phyloP scores from a whole-genome alignment of 2,888 invertebrate genomes.

The Meganola albula region DNA sequence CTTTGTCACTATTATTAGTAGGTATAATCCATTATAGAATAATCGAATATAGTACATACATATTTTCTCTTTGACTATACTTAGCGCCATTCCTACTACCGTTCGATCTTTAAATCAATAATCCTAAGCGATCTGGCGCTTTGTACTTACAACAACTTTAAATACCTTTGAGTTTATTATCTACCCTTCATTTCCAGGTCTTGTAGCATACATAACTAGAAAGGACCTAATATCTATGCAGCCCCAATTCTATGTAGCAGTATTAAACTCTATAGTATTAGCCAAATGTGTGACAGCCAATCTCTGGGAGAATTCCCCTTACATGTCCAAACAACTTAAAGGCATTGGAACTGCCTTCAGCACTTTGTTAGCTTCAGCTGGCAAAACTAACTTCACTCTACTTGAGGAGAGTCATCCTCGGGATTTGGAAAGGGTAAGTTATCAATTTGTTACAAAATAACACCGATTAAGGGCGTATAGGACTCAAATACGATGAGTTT shows the following conservation, averaged over 20 bases:
- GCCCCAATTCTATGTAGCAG: conserved; percentile 64
- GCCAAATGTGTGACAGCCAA: conserved; percentile 82
- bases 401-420: conserved; percentile 82
- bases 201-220: conserved; percentile 76
- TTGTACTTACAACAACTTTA: too few relatives aligned
- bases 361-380: conserved; percentile 79
- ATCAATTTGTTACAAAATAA: neutral
- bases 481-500: too few relatives aligned
- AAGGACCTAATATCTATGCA: conserved; percentile 39
- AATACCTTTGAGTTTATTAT: too few relatives aligned
- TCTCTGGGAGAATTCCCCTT: conserved; percentile 86
- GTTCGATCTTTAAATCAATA: too few relatives aligned
- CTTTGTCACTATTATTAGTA: too few relatives aligned
- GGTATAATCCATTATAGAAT: too few relatives aligned
- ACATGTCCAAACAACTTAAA: conserved; percentile 82
- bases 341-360: conserved; percentile 84
- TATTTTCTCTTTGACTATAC: too few relatives aligned
- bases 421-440: conserved; percentile 82
- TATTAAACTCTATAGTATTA: conserved; percentile 79
- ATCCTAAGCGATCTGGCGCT: too few relatives aligned
- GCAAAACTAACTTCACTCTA: conserved; percentile 80
- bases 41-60: too few relatives aligned
- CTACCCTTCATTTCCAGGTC: conserved; percentile 49
- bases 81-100: too few relatives aligned
- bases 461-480: neutral